phyloP scores from a whole-genome alignment of 2,888 invertebrate genomes.

The Meiosimyza platycephala region DNA sequence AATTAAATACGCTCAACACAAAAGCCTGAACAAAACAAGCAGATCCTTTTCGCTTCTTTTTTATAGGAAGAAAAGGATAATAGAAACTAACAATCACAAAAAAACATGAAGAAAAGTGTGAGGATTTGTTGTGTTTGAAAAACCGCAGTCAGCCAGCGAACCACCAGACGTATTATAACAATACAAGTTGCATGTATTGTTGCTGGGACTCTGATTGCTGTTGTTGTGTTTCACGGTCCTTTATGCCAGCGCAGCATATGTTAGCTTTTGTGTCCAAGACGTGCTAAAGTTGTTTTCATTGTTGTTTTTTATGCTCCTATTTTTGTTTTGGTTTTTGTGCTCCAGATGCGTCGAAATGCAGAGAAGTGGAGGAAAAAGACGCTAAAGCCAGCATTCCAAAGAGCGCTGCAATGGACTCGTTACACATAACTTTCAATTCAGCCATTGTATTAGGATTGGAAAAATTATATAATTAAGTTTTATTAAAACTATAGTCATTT shows the following conservation, averaged over 20 bases:
- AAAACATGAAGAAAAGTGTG: conserved; percentile 23
- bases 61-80: neutral
- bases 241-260: conserved; percentile 21
- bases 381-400: neutral
- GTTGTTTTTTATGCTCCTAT: conserved; percentile 5
- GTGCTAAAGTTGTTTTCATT: conserved; percentile 27
- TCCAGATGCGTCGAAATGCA: conserved; percentile 9
- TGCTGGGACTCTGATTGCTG: neutral
- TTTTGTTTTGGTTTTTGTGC: neutral
- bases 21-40: conserved; percentile 58
- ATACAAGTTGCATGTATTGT: conserved; percentile 22
- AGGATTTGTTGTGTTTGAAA: conserved; percentile 14
- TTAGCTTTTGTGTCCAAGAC: conserved; percentile 24
- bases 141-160: conserved; percentile 23
- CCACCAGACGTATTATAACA: conserved; percentile 7
- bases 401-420: conserved; percentile 8
- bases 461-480: too few relatives aligned
- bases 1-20: conserved; percentile 58
- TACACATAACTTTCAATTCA: conserved; percentile 22
- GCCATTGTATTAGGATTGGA: too few relatives aligned
- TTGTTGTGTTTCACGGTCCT: neutral
- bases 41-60: conserved; percentile 48
- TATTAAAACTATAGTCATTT: too few relatives aligned
- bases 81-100: neutral
- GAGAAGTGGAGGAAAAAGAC: neutral